phyloP scores from a whole-genome alignment of 2,797 vertebrate genomes.

The Hybognathus amarus region DNA sequence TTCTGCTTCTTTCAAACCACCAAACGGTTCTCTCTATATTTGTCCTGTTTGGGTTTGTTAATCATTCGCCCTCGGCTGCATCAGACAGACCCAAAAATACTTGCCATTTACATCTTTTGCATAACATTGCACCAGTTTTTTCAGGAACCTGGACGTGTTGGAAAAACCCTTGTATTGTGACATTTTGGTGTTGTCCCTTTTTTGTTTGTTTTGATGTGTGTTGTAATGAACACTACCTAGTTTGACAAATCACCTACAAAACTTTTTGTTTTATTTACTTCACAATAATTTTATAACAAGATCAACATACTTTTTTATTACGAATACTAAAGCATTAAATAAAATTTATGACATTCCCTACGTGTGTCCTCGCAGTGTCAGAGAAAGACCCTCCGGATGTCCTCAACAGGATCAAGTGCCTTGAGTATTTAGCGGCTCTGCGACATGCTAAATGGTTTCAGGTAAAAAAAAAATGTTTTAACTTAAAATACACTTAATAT shows the following conservation, averaged over 20 bases:
- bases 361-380: slow-evolving; percentile 50
- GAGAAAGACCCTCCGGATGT: slow-evolving; percentile 75
- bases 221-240: neutral
- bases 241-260: neutral
- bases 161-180: slow-evolving; percentile 62
- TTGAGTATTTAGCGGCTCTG: slow-evolving; percentile 82
- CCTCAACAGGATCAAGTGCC: slow-evolving; percentile 79
- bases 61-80: slow-evolving; percentile 54
- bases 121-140: slow-evolving; percentile 52
- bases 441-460: slow-evolving; percentile 91
- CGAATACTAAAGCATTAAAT: neutral
- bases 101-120: slow-evolving; percentile 24
- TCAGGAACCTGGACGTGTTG: slow-evolving; percentile 63
- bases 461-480: slow-evolving; percentile 70
- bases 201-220: slow-evolving; percentile 4
- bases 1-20: slow-evolving; percentile 6
- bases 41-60: slow-evolving; percentile 38
- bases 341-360: neutral
- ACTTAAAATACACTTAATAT: too few species aligned
- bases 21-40: neutral
- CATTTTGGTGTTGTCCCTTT: slow-evolving; percentile 32
- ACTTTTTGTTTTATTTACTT: neutral
- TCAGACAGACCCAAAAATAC: slow-evolving; percentile 67
- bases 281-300: neutral
- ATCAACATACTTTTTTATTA: neutral